Percentiles rank a stretch among this genome's conserved stretches.
Conservation (phyloP, 2,797 vertebrate species). For the Thripadectes ignobilis region DNA sequence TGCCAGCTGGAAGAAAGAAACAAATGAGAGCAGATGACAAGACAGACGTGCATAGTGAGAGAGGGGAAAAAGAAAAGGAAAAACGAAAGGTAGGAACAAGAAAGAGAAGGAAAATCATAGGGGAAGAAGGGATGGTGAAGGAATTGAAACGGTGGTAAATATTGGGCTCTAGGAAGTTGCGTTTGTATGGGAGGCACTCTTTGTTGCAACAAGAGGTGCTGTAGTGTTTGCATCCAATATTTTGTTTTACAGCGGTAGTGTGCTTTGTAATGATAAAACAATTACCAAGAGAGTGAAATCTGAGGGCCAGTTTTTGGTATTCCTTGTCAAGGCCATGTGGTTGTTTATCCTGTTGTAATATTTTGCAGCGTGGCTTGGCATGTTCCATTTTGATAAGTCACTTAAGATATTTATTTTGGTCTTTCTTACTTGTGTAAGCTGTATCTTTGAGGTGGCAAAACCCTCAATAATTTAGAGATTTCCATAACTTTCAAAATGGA, state of each 20-base stretch:
- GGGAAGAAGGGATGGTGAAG: background rate
- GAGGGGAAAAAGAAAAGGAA: constrained; percentile 43
- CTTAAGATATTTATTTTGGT: background rate
- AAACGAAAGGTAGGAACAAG: constrained; percentile 56
- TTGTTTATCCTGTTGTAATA: background rate
- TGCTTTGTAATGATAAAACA: background rate
- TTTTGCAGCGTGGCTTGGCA: background rate
- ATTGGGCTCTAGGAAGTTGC: background rate
- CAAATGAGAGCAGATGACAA: constrained; percentile 65
- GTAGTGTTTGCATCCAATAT: background rate
- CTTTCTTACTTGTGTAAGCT: background rate
- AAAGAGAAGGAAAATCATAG: background rate
- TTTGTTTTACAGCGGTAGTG: background rate
- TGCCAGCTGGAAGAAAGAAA: constrained; percentile 55
- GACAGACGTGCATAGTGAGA: constrained; percentile 33
- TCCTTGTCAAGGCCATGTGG: background rate
- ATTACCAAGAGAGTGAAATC: background rate
- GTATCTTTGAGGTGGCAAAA: background rate
- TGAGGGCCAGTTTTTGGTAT: background rate
- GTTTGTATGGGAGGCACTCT: background rate
- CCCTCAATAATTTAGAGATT: background rate
- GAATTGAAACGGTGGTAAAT: background rate
- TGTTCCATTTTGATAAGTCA: background rate
- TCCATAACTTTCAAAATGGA: background rate
- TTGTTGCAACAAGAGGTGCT: background rate